Percentiles rank a stretch among this genome's conserved stretches.
These are phyloP conservation scores for Ginglymostoma cirratum DNA, from an alignment of 2,113 vertebrate genomes.

Conservation along the genomic window DNA sequence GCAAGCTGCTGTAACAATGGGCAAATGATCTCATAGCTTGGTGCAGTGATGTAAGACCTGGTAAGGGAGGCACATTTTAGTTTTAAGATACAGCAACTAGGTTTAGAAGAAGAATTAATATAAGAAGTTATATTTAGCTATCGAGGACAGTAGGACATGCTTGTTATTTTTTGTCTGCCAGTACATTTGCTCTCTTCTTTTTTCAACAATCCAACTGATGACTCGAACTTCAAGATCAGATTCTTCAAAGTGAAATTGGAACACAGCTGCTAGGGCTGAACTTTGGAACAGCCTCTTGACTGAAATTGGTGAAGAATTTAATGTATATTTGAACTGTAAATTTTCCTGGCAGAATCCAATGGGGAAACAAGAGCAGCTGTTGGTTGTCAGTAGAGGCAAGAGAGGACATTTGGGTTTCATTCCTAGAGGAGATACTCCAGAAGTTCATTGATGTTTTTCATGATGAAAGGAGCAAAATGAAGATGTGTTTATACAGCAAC, in stretches of 20 bases:
- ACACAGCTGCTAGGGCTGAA: slow-evolving; percentile 3
- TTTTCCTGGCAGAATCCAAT: background rate
- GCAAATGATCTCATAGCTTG: background rate
- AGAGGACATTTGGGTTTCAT: background rate
- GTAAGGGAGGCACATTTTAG: background rate
- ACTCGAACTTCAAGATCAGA: background rate
- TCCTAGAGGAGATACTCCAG: background rate
- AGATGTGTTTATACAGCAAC: background rate
- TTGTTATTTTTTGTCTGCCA: background rate
- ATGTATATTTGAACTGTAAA: background rate
- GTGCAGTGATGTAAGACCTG: background rate
- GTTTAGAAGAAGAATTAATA: background rate
- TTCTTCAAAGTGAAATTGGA: background rate
- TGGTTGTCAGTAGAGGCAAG: background rate
- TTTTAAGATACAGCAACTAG: background rate
- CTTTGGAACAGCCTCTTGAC: background rate
- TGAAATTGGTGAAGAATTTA: background rate
- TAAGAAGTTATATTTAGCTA: background rate
- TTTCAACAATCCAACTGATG: background rate
- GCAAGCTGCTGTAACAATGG: background rate
- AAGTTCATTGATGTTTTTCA: background rate
- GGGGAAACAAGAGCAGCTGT: slow-evolving; percentile 8
- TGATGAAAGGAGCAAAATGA: background rate
- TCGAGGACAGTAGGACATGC: background rate
- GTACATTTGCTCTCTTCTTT: background rate